Conservation (phyloP, 1,140 invertebrate genomes). For the Rhizoglyphus robini region DNA sequence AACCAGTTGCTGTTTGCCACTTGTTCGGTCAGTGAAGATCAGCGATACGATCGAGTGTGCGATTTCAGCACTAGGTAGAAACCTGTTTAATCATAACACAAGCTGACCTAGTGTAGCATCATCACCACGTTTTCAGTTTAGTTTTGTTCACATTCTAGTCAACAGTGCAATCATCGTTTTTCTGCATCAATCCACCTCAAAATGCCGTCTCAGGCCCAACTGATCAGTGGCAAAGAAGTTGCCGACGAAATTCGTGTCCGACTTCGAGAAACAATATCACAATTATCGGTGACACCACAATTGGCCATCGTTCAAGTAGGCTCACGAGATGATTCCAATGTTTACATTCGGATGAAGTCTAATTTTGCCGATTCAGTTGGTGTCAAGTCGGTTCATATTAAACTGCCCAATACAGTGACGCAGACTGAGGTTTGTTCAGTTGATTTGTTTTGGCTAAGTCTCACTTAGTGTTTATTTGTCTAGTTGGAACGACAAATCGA, state of each 20-base stretch:
- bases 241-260: not conserved
- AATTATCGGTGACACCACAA: not conserved
- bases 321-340: slow-evolving; percentile 84
- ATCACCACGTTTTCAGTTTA: too few species aligned
- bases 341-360: slow-evolving; percentile 91
- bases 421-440: slow-evolving; percentile 53
- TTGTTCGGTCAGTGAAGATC: too few species aligned
- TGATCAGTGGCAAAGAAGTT: not conserved
- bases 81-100: too few species aligned
- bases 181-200: not conserved
- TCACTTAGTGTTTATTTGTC: not conserved
- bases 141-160: too few species aligned
- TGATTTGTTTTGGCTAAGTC: not conserved
- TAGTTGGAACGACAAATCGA: slow-evolving; percentile 41
- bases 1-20: too few species aligned
- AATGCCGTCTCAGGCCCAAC: not conserved
- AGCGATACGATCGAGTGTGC: too few species aligned
- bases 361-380: slow-evolving; percentile 80
- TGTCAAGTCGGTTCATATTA: slow-evolving; percentile 60
- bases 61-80: too few species aligned
- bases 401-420: slow-evolving; percentile 62
- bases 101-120: too few species aligned
- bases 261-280: not conserved
- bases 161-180: too few species aligned
- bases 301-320: slow-evolving; percentile 51